These are phyloP conservation scores for Crotalus helleri DNA, from an alignment of 2,113 vertebrate species.

Conservation along the genomic window DNA sequence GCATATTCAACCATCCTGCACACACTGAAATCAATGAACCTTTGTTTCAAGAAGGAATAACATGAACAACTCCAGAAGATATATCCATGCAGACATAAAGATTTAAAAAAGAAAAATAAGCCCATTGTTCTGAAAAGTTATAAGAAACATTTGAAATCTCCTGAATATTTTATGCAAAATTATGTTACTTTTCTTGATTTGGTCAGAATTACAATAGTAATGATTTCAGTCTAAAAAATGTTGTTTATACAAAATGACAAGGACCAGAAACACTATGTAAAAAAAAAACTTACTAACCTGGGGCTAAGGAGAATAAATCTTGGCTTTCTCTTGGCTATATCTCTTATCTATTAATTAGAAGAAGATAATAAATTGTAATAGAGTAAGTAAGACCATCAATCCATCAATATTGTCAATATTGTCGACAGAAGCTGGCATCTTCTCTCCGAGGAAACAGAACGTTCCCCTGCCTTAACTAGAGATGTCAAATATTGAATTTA, in stretches of 20 bases:
- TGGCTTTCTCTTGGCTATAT: background rate
- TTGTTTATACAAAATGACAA: background rate
- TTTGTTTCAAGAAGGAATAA: conserved; percentile 18
- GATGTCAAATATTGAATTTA: no score
- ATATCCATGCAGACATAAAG: conserved; percentile 4
- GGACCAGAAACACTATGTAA: background rate
- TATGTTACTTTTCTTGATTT: background rate
- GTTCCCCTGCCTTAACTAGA: no score
- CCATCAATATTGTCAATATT: no score
- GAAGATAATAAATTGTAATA: no score
- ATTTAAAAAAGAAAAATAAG: background rate
- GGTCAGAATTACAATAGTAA: background rate
- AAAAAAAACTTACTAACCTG: background rate
- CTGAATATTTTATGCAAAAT: background rate
- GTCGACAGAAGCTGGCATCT: no score
- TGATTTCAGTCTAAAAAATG: background rate
- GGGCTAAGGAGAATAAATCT: background rate
- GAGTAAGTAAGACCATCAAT: no score
- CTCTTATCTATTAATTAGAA: background rate
- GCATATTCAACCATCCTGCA: conserved; percentile 4
- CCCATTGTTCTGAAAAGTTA: background rate
- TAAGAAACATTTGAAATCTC: background rate
- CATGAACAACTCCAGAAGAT: background rate
- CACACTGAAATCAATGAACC: background rate
- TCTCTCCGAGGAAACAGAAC: no score